Percentiles rank a stretch among this genome's conserved stretches.
These are phyloP conservation scores for Tyria jacobaeae DNA, from an alignment of 2,888 invertebrate genomes.

Conservation along the genomic window DNA sequence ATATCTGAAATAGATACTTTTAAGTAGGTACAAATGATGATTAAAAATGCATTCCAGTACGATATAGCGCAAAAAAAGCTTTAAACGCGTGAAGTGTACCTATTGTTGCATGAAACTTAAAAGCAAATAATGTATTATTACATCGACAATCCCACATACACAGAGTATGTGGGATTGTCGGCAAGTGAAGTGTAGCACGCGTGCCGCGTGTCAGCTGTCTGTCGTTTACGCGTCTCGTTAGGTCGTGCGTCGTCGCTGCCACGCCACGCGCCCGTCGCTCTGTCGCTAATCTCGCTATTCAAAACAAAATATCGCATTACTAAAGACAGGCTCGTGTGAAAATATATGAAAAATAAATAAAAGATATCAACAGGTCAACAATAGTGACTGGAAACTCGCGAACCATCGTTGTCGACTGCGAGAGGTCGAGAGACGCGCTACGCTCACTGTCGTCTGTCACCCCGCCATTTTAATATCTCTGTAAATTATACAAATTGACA, in stretches of 20 bases:
- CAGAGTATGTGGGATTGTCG: conserved; percentile 23
- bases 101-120: conserved; percentile 35
- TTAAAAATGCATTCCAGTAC: not conserved
- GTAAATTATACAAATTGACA: conserved; percentile 83
- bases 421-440: conserved; percentile 42
- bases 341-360: conserved; percentile 52
- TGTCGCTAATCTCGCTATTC: conserved; percentile 67
- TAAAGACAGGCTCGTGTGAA: conserved; percentile 51
- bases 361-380: conserved; percentile 53
- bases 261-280: conserved; percentile 57
- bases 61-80: too few species aligned
- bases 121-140: conserved; percentile 38
- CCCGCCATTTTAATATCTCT: conserved; percentile 77
- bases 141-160: too few species aligned
- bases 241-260: conserved; percentile 57
- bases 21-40: too few species aligned
- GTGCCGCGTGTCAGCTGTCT: conserved; percentile 72
- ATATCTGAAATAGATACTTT: too few species aligned
- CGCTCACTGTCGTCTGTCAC: conserved; percentile 78
- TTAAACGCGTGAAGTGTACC: not conserved
- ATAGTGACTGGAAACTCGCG: not conserved
- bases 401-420: not conserved
- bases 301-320: conserved; percentile 73
- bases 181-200: conserved; percentile 46
- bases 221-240: conserved; percentile 81